These are phyloP conservation scores for Ammospiza nelsoni DNA, from an alignment of 2,113 vertebrate species.

Conservation along the genomic window DNA sequence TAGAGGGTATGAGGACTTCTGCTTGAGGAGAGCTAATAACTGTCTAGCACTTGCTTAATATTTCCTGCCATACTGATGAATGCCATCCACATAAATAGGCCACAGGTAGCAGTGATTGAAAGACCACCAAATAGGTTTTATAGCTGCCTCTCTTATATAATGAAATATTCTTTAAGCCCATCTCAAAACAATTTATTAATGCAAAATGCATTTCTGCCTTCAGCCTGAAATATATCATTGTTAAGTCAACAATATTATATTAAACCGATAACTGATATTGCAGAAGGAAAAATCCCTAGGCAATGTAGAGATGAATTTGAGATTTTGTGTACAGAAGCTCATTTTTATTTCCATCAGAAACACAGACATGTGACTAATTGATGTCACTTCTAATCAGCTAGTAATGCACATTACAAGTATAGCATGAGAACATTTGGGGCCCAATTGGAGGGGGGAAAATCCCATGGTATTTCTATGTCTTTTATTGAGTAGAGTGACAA, in stretches of 20 bases:
- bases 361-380: constrained; percentile 80
- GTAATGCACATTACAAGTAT: constrained; percentile 57
- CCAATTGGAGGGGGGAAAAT: constrained; percentile 38
- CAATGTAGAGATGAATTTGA: constrained; percentile 87
- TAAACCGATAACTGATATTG: constrained; percentile 90
- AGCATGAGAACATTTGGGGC: constrained; percentile 60
- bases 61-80: constrained; percentile 91
- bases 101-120: constrained; percentile 92
- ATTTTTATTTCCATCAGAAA: constrained; percentile 86
- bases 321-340: constrained; percentile 77
- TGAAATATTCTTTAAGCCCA: constrained; percentile 84
- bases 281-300: constrained; percentile 86
- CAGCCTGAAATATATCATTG: constrained; percentile 93
- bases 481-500: constrained; percentile 58
- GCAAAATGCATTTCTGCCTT: constrained; percentile 85
- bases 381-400: constrained; percentile 77
- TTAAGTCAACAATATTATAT: constrained; percentile 99
- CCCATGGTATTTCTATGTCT: constrained; percentile 47
- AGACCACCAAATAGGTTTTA: constrained; percentile 83
- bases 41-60: constrained; percentile 92
- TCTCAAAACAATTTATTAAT: constrained; percentile 93
- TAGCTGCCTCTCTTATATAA: constrained; percentile 85
- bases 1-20: constrained; percentile 80
- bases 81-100: constrained; percentile 85
- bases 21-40: constrained; percentile 88